Percentiles rank a stretch among this genome's conserved stretches.
These are phyloP conservation scores for Boulengeromyrus knoepffleri DNA, from an alignment of 2,113 vertebrate species.

Conservation along the genomic window DNA sequence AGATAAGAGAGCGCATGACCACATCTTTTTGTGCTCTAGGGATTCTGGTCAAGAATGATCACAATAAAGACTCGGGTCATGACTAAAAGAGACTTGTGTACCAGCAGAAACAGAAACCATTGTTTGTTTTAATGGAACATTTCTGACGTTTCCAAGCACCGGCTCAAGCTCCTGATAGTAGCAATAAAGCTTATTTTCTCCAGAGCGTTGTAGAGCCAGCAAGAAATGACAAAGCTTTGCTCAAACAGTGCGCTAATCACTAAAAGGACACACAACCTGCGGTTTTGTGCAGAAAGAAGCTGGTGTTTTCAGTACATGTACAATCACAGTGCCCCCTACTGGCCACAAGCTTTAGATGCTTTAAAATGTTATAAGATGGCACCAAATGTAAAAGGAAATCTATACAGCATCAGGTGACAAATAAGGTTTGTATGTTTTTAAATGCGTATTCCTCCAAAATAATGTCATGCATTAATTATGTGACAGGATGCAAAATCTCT, in stretches of 20 bases:
- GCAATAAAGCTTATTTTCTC: conserved; percentile 13
- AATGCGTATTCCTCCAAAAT: background rate
- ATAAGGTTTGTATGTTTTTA: background rate
- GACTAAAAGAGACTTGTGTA: conserved; percentile 8
- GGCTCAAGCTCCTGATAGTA: conserved; percentile 2
- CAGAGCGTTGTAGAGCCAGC: background rate
- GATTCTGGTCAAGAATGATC: conserved; percentile 3
- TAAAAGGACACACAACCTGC: conserved; percentile 2
- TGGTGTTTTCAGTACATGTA: background rate
- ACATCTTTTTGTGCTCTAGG: background rate
- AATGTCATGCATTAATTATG: background rate
- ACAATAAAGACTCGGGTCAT: background rate
- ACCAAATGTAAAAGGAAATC: background rate
- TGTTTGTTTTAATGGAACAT: conserved; percentile 11
- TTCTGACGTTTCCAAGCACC: background rate
- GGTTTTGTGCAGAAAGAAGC: background rate
- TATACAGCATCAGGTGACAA: background rate
- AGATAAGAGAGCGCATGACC: background rate
- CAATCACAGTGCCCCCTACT: conserved; percentile 14
- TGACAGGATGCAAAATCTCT: background rate
- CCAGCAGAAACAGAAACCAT: background rate
- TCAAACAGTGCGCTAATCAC: conserved; percentile 10
- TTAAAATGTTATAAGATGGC: background rate
- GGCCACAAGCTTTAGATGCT: background rate
- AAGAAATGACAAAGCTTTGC: conserved; percentile 14